Evolutionary conservation across 2,113 vertebrate genomes (phyloP), one percentile per base, ranked within the genome.

Genomic region (Oreocharis arfaki): DNA sequence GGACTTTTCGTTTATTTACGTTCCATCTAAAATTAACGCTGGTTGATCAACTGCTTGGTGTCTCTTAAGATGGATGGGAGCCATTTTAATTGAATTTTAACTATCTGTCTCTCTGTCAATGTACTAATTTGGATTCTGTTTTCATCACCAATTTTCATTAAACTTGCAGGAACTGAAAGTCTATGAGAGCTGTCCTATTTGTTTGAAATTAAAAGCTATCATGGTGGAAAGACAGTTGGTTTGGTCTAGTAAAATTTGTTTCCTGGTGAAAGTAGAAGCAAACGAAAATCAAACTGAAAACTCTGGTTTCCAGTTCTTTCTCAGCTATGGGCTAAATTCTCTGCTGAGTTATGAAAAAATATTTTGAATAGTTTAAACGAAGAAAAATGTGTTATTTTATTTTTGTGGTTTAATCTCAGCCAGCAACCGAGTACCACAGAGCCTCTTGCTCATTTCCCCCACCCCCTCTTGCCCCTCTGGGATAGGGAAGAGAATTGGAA

Each of bases 11-110:
- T 19, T 17, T 59, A 30, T 35, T 82, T 63, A 35, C 24, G 56
- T 68, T 19, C 56, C 13, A 26, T 75, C 49, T 83, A 52, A 80
- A 93, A 41, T 79, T 13, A 27, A 30, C 52, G 24, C 30, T 79
- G 79, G 15, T 32, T 68, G 67, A 56, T 57, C 61, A 63, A 4
- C 35, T 59, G 59, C 16, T 74, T 49, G 37, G 15, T 87, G 47
- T 84, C 44, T 85, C 5, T 79, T 71, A 67, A 67, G 30, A 67
- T 78, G 47, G 33, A 71, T 83, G 44, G 83, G 59, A 85, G n/a
- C n/a, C 44, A 81, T 77, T 81, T 92, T 12, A 65, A 39, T 27
- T 87, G n/a, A 47, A 44, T 88, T 93, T 82, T 82, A 68, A n/a
- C 47, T 76, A 8, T 67, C 55, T 64, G 23, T 55, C 64, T 87